Evolutionary conservation across 2,888 invertebrate species (phyloP), one percentile per base, ranked within the genome.

Genomic region (Chaitophorus viminalis): DNA sequence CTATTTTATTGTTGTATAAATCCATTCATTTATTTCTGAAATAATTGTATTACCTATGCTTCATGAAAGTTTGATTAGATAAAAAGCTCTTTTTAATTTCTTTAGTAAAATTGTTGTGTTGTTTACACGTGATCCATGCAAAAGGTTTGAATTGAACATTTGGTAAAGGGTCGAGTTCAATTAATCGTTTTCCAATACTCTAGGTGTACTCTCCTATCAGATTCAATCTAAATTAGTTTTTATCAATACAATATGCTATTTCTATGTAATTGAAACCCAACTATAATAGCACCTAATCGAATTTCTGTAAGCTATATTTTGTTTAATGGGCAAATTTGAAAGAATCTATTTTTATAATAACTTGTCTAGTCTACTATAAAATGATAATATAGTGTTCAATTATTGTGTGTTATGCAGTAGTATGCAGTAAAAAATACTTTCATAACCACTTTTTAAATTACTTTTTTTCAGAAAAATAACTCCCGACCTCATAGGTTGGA

Each of bases 121-220:
- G 36, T 74, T 82, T 74, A n/a, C 75, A 60, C 75, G 75, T 65
- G 65, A 75, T 75, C 29, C 83, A n/a, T 17, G 46, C 46, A 46
- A 82, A 52, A n/a, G n/a, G 54, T 72, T 72, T 25, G 54, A n/a
- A 74, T 14, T 39, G 60, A 75, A 75, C 74, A 60, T 75, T 83
- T 82, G 29, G 36, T n/a, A 82, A 75, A 39, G 60, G 83, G 36
- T 39, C 54, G 60, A 54, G 39, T 83, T 83, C 60, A 74, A 83
- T 83, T 83, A 83, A 83, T 83, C 75, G 83, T 75, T 83, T 83
- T 75, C 60, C 83, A 25, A 83, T 83, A 75, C 21, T 72, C 11
- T 25, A 31, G 52, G 52, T 36, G 33, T 18, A 33, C 36, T 70
- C 33, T 54, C 31, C 33, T 52, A 72, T 52, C 68, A 17, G 72